These are phyloP conservation scores for Atrina japonica DNA, from an alignment of 2,888 invertebrate species.

Conservation along the genomic window DNA sequence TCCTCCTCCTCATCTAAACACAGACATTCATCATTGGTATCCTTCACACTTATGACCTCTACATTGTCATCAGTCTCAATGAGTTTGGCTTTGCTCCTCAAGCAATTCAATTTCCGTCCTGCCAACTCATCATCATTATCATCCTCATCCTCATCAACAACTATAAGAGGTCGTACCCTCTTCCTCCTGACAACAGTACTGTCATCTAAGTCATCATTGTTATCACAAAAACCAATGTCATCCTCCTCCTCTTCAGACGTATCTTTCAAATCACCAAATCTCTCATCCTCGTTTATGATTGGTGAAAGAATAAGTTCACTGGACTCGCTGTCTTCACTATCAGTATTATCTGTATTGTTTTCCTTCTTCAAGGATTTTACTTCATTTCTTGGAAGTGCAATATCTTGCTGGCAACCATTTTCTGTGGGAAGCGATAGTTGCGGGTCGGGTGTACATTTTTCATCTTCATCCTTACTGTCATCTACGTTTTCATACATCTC, in stretches of 20 bases:
- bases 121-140: conserved; percentile 22
- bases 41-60: conserved; percentile 10
- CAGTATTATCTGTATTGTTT: no score
- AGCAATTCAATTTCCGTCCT: background rate
- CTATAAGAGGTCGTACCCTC: background rate
- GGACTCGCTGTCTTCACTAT: no score
- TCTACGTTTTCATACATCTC: conserved; percentile 45
- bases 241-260: no score
- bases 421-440: no score
- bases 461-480: conserved; percentile 54
- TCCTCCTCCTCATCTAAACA: conserved; percentile 10
- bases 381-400: no score
- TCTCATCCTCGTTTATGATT: no score
- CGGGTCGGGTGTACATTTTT: no score
- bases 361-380: no score
- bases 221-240: background rate
- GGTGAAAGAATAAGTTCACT: no score
- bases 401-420: no score
- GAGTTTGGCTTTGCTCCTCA: conserved; percentile 1
- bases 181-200: background rate
- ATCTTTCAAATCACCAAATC: no score
- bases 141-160: conserved; percentile 19
- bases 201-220: background rate
- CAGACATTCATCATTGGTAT: background rate
- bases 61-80: no score